Percentiles rank a stretch among this genome's conserved stretches.
Conservation (phyloP, 2,113 vertebrate genomes). For the Clinocottus analis region DNA sequence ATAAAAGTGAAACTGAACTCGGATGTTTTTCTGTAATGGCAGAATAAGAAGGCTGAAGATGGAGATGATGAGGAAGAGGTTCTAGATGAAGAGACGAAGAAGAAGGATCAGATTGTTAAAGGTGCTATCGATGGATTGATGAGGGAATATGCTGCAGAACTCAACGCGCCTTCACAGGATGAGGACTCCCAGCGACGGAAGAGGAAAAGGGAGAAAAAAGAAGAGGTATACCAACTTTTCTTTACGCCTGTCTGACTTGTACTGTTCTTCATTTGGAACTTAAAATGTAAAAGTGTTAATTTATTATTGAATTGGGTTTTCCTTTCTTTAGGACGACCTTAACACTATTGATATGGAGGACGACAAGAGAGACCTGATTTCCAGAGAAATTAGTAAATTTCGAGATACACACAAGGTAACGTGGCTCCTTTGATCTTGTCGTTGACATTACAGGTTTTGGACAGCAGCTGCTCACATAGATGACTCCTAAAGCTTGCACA, state of each 20-base stretch:
- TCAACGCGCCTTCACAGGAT: constrained; percentile 95
- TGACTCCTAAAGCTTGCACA: constrained; percentile 70
- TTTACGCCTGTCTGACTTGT: neutral
- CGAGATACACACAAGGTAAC: constrained; percentile 99
- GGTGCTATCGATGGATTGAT: constrained; percentile 96
- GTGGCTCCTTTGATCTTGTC: constrained; percentile 72
- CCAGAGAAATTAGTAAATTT: constrained; percentile 99
- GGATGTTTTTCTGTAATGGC: neutral
- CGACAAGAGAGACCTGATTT: constrained; percentile 99
- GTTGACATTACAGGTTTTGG: constrained; percentile 80
- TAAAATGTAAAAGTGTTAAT: neutral
- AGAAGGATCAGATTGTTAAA: constrained; percentile 95
- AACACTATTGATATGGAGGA: constrained; percentile 99
- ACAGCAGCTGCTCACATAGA: constrained; percentile 76
- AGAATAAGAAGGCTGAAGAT: constrained; percentile 88
- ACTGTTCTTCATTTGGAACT: neutral
- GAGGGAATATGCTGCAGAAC: constrained; percentile 96
- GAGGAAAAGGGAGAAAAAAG: constrained; percentile 98
- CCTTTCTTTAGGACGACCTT: constrained; percentile 90
- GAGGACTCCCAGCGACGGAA: constrained; percentile 95
- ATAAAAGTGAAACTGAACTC: neutral
- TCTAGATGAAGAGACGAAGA: constrained; percentile 96
- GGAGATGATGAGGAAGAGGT: constrained; percentile 95
- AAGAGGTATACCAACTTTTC: constrained; percentile 86
- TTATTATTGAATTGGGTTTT: neutral